Percentiles rank a stretch among this genome's conserved stretches.
phyloP scores from a whole-genome alignment of 1,140 invertebrate genomes.

The Cecropterus lyciades region DNA sequence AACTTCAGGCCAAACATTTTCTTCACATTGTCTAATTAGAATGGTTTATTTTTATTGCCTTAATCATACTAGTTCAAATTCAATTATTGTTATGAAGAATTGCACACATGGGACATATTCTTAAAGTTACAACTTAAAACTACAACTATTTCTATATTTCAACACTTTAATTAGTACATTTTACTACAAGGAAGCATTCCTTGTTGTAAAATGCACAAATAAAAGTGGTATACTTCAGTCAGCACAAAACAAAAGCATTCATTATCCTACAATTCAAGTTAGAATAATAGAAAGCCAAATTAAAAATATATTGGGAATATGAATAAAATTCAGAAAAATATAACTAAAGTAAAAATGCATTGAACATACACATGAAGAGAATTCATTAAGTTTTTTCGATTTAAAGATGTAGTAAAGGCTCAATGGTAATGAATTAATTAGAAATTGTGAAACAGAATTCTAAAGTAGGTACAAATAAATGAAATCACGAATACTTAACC shows the following conservation, averaged over 20 bases:
- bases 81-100: too few species aligned
- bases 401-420: slow-evolving; percentile 41
- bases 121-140: too few species aligned
- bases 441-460: slow-evolving; percentile 81
- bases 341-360: slow-evolving; percentile 11
- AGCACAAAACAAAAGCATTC: slow-evolving; percentile 9
- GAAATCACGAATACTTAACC: slow-evolving; percentile 84
- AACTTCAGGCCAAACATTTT: too few species aligned
- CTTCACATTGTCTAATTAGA: too few species aligned
- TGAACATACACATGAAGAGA: slow-evolving; percentile 10
- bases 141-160: too few species aligned
- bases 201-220: neutral
- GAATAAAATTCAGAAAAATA: slow-evolving; percentile 1
- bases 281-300: slow-evolving; percentile 21
- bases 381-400: slow-evolving; percentile 42
- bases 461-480: slow-evolving; percentile 83
- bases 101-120: too few species aligned
- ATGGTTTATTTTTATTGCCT: too few species aligned
- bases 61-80: too few species aligned
- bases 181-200: too few species aligned
- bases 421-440: slow-evolving; percentile 80
- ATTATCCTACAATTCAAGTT: slow-evolving; percentile 1
- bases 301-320: neutral
- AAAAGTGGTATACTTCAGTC: neutral
- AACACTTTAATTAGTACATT: too few species aligned